Conservation (phyloP, 2,797 vertebrate genomes). For the Anas bahamensis region DNA sequence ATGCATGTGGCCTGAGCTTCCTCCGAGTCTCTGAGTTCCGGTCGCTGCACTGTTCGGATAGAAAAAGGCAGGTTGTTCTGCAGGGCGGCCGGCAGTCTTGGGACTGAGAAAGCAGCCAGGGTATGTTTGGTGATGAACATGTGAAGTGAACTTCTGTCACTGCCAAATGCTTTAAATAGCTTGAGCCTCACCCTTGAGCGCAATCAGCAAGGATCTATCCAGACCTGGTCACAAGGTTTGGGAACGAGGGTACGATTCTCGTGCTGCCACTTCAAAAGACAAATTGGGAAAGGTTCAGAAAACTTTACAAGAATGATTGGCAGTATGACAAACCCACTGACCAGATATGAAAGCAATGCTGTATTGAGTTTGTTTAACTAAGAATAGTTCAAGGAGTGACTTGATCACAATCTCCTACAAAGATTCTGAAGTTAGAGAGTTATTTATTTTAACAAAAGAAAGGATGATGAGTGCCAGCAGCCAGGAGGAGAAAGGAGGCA, state of each 20-base stretch:
- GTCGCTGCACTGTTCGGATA: rapidly evolving
- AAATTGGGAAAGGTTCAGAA: neutral
- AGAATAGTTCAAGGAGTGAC: neutral
- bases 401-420: rapidly evolving
- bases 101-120: neutral
- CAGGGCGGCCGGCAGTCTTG: neutral
- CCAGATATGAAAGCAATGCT: neutral
- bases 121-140: neutral
- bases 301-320: neutral
- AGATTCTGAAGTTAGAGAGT: neutral
- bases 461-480: neutral
- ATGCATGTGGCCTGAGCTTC: neutral
- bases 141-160: neutral
- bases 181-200: neutral
- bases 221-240: neutral
- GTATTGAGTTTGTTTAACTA: neutral
- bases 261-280: neutral
- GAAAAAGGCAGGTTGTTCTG: neutral
- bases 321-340: neutral
- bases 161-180: neutral
- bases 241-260: neutral
- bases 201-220: neutral
- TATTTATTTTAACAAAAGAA: neutral
- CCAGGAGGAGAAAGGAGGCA: neutral
- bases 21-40: neutral